Percentiles rank a stretch among this genome's conserved stretches.
Conservation (phyloP, 2,888 invertebrate species). For the Endotricha flammealis region DNA sequence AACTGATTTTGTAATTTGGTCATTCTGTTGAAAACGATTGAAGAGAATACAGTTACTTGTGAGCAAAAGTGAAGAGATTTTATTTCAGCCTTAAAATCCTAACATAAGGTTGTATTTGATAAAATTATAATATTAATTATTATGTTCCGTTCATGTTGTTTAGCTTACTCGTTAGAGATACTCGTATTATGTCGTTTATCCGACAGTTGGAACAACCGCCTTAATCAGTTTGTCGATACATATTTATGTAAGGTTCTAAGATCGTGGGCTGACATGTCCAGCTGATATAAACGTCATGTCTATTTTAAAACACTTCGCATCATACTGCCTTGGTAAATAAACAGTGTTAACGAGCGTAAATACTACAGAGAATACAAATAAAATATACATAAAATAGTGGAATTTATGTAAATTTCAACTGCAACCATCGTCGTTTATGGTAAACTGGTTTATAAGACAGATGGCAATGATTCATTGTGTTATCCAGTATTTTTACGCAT, state of each 20-base stretch:
- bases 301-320: conserved; percentile 45
- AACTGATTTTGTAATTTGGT: too few relatives aligned
- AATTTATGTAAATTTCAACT: conserved; percentile 17
- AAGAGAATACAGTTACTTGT: too few relatives aligned
- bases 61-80: too few relatives aligned
- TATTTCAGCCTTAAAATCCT: too few relatives aligned
- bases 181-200: too few relatives aligned
- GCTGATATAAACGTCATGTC: conserved; percentile 43
- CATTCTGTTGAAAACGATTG: too few relatives aligned
- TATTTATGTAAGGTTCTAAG: conserved; percentile 39
- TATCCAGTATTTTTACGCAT: conserved; percentile 1
- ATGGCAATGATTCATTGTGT: conserved; percentile 11
- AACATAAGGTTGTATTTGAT: too few relatives aligned
- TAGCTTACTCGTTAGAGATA: too few relatives aligned
- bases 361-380: neutral
- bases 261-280: conserved; percentile 36
- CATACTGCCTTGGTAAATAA: conserved; percentile 8
- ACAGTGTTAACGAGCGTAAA: neutral
- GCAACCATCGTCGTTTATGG: conserved; percentile 13
- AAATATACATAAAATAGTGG: conserved; percentile 5
- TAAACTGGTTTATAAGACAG: conserved; percentile 14
- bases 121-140: too few relatives aligned
- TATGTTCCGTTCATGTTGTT: too few relatives aligned
- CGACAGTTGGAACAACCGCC: too few relatives aligned
- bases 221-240: conserved; percentile 30